These are phyloP conservation scores for Crocidura indochinensis DNA, from an alignment of 2,797 vertebrate species.

Conservation along the genomic window DNA sequence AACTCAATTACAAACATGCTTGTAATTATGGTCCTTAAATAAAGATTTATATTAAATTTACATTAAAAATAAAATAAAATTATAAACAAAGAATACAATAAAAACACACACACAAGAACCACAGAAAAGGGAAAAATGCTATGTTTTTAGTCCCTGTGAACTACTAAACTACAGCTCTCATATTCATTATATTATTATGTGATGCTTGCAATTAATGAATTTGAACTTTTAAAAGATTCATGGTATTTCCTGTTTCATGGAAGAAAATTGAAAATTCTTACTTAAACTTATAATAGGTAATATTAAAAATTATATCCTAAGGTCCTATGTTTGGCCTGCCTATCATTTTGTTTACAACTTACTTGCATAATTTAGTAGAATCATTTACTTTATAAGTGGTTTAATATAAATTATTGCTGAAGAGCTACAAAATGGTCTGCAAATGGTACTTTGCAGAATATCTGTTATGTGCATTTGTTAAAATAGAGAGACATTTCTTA, in stretches of 20 bases:
- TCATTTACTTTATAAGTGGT: not conserved
- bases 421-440: not conserved
- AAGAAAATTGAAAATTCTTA: not conserved
- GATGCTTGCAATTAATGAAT: not conserved
- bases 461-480: not conserved
- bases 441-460: not conserved
- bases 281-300: not conserved
- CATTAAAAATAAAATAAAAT: too few species aligned
- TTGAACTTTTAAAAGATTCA: not conserved
- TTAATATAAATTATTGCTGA: not conserved
- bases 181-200: conserved; percentile 3
- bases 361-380: not conserved
- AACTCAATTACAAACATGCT: too few species aligned
- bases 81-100: too few species aligned
- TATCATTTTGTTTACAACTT: conserved; percentile 6
- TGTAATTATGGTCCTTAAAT: too few species aligned
- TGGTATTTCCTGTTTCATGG: not conserved
- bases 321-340: not conserved
- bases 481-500: not conserved
- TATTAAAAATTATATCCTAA: not conserved
- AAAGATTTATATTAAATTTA: too few species aligned
- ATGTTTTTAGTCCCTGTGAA: too few species aligned
- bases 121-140: too few species aligned
- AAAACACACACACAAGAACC: too few species aligned
- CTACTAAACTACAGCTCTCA: not conserved